A percentile compares a stretch with the other conserved stretches of the same genome.
phyloP scores from a whole-genome alignment of 1,140 invertebrate genomes.

The Bradynema listronoti region DNA sequence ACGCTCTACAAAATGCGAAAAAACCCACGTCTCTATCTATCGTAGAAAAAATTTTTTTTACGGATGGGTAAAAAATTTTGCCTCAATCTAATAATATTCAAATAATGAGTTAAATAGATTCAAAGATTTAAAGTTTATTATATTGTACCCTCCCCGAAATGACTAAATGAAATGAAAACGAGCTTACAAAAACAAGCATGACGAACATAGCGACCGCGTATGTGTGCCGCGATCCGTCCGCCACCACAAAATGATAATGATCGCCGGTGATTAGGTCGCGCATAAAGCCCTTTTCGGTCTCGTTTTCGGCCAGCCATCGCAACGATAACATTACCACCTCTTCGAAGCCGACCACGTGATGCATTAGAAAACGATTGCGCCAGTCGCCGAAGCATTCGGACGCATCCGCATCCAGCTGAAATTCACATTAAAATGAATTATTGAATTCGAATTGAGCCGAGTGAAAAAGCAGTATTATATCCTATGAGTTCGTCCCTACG shows the following conservation, averaged over 20 bases:
- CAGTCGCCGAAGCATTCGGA: conserved; percentile 36
- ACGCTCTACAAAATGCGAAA: too few relatives aligned
- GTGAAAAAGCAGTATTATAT: too few relatives aligned
- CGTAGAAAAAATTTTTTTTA: too few relatives aligned
- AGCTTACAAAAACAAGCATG: conserved; percentile 97
- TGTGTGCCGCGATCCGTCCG: conserved; percentile 80
- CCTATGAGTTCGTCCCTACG: too few relatives aligned
- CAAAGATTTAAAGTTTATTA: too few relatives aligned
- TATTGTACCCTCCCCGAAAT: too few relatives aligned
- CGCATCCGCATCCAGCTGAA: conserved; percentile 33
- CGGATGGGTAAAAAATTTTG: too few relatives aligned
- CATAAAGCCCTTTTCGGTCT: conserved; percentile 77
- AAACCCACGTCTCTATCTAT: too few relatives aligned
- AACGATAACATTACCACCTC: conserved; percentile 81
- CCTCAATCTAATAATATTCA: too few relatives aligned
- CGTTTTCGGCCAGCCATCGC: conserved; percentile 83
- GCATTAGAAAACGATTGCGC: conserved; percentile 26
- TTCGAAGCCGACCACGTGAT: conserved; percentile 33
- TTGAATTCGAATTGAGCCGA: too few relatives aligned
- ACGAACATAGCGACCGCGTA: conserved; percentile 89
- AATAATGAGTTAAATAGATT: too few relatives aligned
- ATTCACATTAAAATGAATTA: too few relatives aligned
- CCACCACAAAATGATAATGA: conserved; percentile 92
- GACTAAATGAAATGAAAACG: conserved; percentile 4
- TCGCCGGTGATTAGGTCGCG: conserved; percentile 95